A percentile compares a stretch with the other conserved stretches of the same genome.
Conservation (phyloP, 2,797 vertebrate species). For the Anguilla anguilla region DNA sequence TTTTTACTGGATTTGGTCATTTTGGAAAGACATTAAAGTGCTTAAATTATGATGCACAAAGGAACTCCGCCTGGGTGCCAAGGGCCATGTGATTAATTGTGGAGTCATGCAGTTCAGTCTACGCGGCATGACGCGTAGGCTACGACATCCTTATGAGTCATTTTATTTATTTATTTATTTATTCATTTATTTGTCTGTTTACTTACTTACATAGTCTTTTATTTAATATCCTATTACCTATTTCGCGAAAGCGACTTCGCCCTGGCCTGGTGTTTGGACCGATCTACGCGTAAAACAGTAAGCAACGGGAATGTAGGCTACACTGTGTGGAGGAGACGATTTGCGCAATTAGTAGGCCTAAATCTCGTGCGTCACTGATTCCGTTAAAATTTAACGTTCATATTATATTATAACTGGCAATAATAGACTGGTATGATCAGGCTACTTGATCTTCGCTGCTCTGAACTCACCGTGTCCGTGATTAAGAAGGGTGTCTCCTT, state of each 20-base stretch:
- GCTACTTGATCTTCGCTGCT: neutral
- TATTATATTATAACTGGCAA: neutral
- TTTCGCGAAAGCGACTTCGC: conserved; percentile 4
- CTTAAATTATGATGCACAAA: neutral
- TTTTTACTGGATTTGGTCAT: neutral
- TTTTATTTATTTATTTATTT: neutral
- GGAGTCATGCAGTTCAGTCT: conserved; percentile 14
- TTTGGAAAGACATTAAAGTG: neutral
- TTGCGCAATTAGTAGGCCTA: no score
- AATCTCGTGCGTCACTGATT: neutral
- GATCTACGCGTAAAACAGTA: neutral
- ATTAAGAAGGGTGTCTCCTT: no score
- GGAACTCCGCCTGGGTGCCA: neutral
- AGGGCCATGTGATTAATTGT: conserved; percentile 13
- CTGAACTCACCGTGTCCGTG: no score
- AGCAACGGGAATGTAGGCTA: no score
- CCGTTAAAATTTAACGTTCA: no score
- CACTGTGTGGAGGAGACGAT: neutral
- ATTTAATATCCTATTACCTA: no score
- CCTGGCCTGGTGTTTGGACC: neutral
- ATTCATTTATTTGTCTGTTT: no score
- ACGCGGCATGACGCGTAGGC: conserved; percentile 1
- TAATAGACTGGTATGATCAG: neutral
- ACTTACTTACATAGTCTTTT: no score
- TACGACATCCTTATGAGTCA: neutral